A percentile compares a stretch with the other conserved stretches of the same genome.
phyloP scores from a whole-genome alignment of 2,888 invertebrate genomes.

The Zootermopsis nevadensis region DNA sequence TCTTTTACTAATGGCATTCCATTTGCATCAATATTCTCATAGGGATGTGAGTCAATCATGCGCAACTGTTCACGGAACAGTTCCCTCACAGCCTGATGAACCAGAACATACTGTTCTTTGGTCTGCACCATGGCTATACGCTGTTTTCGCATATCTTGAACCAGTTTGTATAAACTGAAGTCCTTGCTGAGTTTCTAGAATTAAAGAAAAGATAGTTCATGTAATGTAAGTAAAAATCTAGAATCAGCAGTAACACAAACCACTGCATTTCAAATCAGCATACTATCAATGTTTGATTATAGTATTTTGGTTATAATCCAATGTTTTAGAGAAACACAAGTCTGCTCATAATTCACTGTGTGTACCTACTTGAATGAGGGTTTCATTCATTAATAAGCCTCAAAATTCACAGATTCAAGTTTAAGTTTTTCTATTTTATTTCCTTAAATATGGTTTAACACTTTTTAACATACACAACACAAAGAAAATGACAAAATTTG shows the following conservation, averaged over 20 bases:
- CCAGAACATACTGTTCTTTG: conserved; percentile 69
- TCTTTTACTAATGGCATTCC: conserved; percentile 60
- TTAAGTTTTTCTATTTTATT: too few species aligned
- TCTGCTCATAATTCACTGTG: too few species aligned
- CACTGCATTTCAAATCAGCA: neutral
- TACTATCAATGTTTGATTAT: neutral
- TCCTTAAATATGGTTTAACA: too few species aligned
- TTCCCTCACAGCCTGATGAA: conserved; percentile 66
- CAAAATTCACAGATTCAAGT: too few species aligned
- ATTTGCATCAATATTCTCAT: conserved; percentile 65
- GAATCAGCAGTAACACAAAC: neutral
- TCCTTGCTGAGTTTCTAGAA: conserved; percentile 63
- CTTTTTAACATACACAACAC: too few species aligned
- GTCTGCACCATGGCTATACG: conserved; percentile 68
- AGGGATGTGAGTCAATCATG: conserved; percentile 67
- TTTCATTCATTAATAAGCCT: too few species aligned
- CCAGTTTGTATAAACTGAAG: conserved; percentile 66
- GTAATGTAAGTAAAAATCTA: neutral
- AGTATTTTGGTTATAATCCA: too few species aligned
- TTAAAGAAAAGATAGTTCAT: conserved; percentile 9
- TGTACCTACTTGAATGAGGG: too few species aligned
- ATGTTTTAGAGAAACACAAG: too few species aligned
- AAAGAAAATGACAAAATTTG: too few species aligned
- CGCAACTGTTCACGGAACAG: conserved; percentile 67
- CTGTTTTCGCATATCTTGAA: conserved; percentile 67